Percentiles rank a stretch among this genome's conserved stretches.
phyloP scores from a whole-genome alignment of 2,797 vertebrate species.

The Cryptoblepharus egeriae region DNA sequence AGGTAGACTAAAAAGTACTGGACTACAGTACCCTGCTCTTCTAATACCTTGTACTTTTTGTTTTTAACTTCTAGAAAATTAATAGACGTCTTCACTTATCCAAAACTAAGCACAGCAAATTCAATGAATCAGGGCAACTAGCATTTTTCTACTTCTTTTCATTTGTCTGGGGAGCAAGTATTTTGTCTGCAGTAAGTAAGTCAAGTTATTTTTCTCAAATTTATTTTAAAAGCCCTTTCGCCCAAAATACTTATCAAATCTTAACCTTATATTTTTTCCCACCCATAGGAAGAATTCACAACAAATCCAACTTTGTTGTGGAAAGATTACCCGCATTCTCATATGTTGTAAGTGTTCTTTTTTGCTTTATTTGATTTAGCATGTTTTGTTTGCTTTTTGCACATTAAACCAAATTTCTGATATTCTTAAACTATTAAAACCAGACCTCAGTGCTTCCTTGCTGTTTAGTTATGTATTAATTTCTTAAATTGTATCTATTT shows the following conservation, averaged over 20 bases:
- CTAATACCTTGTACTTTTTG: not conserved
- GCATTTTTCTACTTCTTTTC: slow-evolving; percentile 87
- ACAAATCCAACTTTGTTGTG: slow-evolving; percentile 84
- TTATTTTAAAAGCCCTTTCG: slow-evolving; percentile 11
- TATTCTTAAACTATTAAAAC: slow-evolving; percentile 1
- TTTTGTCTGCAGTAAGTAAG: slow-evolving; percentile 82
- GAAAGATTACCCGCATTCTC: slow-evolving; percentile 84
- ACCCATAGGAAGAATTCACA: slow-evolving; percentile 82
- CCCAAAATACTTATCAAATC: slow-evolving; percentile 18
- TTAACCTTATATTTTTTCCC: slow-evolving; percentile 21
- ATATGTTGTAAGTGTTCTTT: slow-evolving; percentile 83
- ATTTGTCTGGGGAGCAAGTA: slow-evolving; percentile 87
- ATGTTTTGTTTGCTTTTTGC: not conserved
- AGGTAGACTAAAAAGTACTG: not conserved
- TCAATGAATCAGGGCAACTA: slow-evolving; percentile 88
- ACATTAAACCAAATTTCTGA: not conserved
- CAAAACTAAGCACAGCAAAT: slow-evolving; percentile 89
- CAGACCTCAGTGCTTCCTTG: not conserved
- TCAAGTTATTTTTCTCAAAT: slow-evolving; percentile 28
- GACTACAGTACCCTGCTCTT: no score
- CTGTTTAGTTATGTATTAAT: not conserved
- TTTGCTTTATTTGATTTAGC: slow-evolving; percentile 21
- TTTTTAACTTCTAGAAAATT: slow-evolving; percentile 81
- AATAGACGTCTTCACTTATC: slow-evolving; percentile 85
- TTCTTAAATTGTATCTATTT: not conserved